Evolutionary conservation across 2,888 invertebrate genomes (phyloP).

Genomic region (Elgonia sp.): DNA sequence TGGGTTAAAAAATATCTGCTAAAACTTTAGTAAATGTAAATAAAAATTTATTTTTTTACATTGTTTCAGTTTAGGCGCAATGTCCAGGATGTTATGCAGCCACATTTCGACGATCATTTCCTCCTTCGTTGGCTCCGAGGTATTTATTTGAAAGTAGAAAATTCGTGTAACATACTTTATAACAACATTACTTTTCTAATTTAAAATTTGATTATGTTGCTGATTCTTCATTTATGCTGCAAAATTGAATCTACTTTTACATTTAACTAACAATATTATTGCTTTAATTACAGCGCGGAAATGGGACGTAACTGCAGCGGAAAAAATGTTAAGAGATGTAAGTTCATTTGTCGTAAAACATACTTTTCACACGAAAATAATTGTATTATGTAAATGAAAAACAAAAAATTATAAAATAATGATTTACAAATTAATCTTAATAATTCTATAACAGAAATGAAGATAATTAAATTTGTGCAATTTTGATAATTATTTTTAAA

Average conservation of each 20-base stretch:
- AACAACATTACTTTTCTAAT: neutral
- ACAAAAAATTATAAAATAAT: too few relatives aligned
- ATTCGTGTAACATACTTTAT: neutral
- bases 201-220: neutral
- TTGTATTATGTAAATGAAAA: too few relatives aligned
- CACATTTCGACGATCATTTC: constrained; percentile 93
- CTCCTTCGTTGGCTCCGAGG: constrained; percentile 94
- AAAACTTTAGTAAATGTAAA: too few relatives aligned
- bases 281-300: constrained; percentile 95
- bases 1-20: too few relatives aligned
- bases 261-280: too few relatives aligned
- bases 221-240: neutral
- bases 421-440: too few relatives aligned
- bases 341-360: constrained; percentile 85
- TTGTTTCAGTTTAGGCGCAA: constrained; percentile 92
- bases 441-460: too few relatives aligned
- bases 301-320: constrained; percentile 95
- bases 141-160: constrained; percentile 84
- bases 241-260: neutral
- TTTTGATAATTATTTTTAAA: too few relatives aligned
- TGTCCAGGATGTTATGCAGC: constrained; percentile 90
- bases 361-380: too few relatives aligned
- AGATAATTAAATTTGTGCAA: too few relatives aligned
- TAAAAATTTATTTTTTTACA: constrained; percentile 55
- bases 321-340: constrained; percentile 96